Evolutionary conservation across 1,140 invertebrate genomes (phyloP).

Genomic region (Matsumurasca onukii): DNA sequence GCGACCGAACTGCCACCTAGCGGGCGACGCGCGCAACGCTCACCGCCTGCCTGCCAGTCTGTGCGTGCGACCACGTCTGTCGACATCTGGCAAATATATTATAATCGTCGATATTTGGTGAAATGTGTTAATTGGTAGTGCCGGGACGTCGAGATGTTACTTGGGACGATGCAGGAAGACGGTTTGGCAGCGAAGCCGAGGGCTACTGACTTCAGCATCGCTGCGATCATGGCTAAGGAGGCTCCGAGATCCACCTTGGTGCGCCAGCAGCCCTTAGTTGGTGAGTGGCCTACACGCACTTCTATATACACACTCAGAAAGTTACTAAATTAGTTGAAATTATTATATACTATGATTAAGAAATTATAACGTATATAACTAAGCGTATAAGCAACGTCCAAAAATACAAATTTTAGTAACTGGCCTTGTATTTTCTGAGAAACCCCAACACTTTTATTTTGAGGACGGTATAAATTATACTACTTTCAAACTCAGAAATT

Average conservation of each 20-base stretch:
- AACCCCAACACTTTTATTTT: too few species aligned
- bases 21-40: slow-evolving; percentile 14
- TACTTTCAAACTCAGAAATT: too few species aligned
- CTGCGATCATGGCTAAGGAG: slow-evolving; percentile 43
- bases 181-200: slow-evolving; percentile 41
- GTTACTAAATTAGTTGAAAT: too few species aligned
- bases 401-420: too few species aligned
- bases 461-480: too few species aligned
- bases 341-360: too few species aligned
- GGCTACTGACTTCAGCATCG: slow-evolving; percentile 91
- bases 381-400: too few species aligned
- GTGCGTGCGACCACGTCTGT: slow-evolving; percentile 19
- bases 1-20: slow-evolving; percentile 10
- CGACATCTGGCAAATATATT: slow-evolving; percentile 11
- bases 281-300: too few species aligned
- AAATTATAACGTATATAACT: too few species aligned
- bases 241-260: slow-evolving; percentile 3
- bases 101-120: slow-evolving; percentile 17
- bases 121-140: slow-evolving; percentile 26
- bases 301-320: too few species aligned
- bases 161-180: slow-evolving; percentile 28
- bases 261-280: slow-evolving; percentile 9
- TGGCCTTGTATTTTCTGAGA: too few species aligned
- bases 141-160: slow-evolving; percentile 18
- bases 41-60: slow-evolving; percentile 4